Evolutionary conservation across 1,140 invertebrate genomes (phyloP), one percentile per base, ranked within the genome.

Genomic region (Ceratosolen solmsi): DNA sequence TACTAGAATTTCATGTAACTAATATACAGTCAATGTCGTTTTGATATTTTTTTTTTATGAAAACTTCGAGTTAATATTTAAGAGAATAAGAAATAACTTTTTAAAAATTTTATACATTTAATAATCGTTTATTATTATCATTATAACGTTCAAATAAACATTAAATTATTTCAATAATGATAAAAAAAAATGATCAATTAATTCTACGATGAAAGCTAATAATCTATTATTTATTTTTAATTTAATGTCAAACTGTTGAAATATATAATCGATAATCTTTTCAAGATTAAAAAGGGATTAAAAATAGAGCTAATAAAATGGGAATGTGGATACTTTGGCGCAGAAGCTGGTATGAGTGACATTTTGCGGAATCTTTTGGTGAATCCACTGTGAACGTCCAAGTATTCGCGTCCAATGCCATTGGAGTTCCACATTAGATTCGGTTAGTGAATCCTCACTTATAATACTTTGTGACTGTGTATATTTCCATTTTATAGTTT

Each of bases 351-450:
- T 2, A 5, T 7, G 63, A 36, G 30, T 56, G 36, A 72, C 70
- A 51, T 41, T 41, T 72, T 51, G 9, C 2, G 70, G 13, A 72
- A 49, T 41, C 41, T n/a, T 46, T 41, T 20, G 65, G 36, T 5
- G 46, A 46, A 70, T n/a, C 33, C 68, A n/a, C 17, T 33, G 9
- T 25, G 68, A 20, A 41, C 4, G 36, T 22, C 20, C 4, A 33
- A n/a, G 27, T 33, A 70, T 38, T 33, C 36, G 22, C 20, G 25
- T 70, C 11, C 36, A 33, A 20, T 15, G 15, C 25, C 46, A 51
- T 7, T 72, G 41, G n/a, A 51, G 17, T 15, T 22, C 17, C n/a
- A 41, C 46, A 72, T 72, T 72, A 72, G 70, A 51, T n/a, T 72
- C 46, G 25, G 20, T 17, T 70, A 5, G 7, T 72, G 70, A 15